Conservation (phyloP, 1,140 invertebrate species). For the Lasaia peninsularis region DNA sequence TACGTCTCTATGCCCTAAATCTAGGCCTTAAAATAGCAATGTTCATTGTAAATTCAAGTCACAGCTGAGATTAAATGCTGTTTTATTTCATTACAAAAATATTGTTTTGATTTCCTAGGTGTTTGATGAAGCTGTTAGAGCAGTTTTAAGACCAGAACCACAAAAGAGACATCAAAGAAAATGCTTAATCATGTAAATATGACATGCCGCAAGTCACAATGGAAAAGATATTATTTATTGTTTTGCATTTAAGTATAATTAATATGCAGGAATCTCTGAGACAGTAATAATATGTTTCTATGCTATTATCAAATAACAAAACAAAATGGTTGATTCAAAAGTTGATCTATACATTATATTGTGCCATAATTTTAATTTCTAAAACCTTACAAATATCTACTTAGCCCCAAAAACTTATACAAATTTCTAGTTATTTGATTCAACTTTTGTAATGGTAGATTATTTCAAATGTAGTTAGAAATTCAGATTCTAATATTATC, state of each 20-base stretch:
- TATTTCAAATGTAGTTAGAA: too few relatives aligned
- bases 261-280: slow-evolving; percentile 61
- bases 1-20: too few relatives aligned
- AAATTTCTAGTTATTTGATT: too few relatives aligned
- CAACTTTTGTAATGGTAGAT: too few relatives aligned
- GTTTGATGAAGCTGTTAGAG: slow-evolving; percentile 97
- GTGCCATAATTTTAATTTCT: slow-evolving; percentile 35
- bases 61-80: neutral
- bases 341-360: slow-evolving; percentile 20
- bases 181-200: slow-evolving; percentile 90
- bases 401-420: too few relatives aligned
- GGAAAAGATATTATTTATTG: slow-evolving; percentile 18
- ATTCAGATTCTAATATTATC: too few relatives aligned
- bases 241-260: slow-evolving; percentile 36
- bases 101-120: slow-evolving; percentile 80
- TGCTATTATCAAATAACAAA: slow-evolving; percentile 30
- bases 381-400: slow-evolving; percentile 25
- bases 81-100: neutral
- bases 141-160: slow-evolving; percentile 95
- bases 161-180: slow-evolving; percentile 94
- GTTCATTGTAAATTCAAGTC: too few relatives aligned
- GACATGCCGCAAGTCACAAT: slow-evolving; percentile 41
- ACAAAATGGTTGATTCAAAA: neutral
- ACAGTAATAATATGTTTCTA: slow-evolving; percentile 77
- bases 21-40: too few relatives aligned